Evolutionary conservation across 23 tunicate species (phyloP).

Genomic region (Styela plicata): DNA sequence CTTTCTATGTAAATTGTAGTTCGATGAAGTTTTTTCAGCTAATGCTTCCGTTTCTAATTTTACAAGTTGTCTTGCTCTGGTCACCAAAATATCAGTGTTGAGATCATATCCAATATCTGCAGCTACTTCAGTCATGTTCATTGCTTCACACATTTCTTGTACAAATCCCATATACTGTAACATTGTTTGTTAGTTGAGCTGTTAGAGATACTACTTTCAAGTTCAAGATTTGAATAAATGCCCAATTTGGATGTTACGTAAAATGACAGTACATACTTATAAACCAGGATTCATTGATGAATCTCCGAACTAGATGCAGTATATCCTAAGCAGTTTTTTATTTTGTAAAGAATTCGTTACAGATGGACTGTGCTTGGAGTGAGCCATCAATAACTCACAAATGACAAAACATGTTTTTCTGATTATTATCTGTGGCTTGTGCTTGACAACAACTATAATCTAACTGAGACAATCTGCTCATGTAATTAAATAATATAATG

Average conservation of each 20-base stretch:
- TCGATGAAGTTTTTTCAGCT: conserved; percentile 85
- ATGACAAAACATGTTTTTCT: no score
- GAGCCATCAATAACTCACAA: no score
- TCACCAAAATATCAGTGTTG: conserved; percentile 82
- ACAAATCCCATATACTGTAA: conserved; percentile 72
- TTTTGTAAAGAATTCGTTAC: no score
- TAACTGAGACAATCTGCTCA: no score
- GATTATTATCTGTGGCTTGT: no score
- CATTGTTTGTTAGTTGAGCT: no score
- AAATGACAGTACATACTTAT: background rate
- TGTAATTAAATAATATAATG: no score
- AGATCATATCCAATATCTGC: conserved; percentile 80
- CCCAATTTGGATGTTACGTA: background rate
- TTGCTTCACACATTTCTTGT: conserved; percentile 85
- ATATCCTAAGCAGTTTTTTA: no score
- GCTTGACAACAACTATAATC: no score
- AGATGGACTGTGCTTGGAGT: no score
- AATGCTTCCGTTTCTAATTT: conserved; percentile 76
- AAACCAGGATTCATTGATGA: background rate
- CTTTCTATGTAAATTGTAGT: conserved; percentile 62
- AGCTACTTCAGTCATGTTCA: conserved; percentile 70
- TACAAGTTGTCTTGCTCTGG: conserved; percentile 82
- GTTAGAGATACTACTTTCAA: no score
- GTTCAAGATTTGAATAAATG: background rate
- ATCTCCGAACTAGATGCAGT: background rate